Conservation (phyloP, 1,140 invertebrate genomes). For the Lucilia cuprina region DNA sequence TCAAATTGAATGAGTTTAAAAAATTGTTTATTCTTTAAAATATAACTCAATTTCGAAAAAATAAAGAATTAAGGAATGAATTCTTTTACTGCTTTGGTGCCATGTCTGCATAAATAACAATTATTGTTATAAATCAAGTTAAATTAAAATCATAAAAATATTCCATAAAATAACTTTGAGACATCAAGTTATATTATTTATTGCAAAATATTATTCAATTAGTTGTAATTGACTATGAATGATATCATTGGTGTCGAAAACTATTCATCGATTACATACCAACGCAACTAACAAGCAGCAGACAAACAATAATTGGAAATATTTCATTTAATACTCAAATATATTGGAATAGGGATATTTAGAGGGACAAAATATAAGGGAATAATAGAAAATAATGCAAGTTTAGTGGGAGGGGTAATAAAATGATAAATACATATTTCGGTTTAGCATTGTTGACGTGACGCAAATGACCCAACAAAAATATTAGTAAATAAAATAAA, state of each 20-base stretch:
- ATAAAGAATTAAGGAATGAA: no score
- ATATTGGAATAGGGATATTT: background rate
- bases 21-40: no score
- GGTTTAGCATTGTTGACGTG: no score
- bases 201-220: slow-evolving; percentile 30
- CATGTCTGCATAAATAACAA: background rate
- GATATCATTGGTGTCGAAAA: slow-evolving; percentile 29
- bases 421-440: no score
- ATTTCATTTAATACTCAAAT: background rate
- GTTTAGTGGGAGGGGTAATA: no score
- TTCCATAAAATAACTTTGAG: background rate
- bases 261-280: slow-evolving; percentile 22
- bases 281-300: slow-evolving; percentile 9
- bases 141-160: background rate
- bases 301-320: background rate
- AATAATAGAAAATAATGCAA: no score
- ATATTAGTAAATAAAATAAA: no score
- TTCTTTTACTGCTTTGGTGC: no score
- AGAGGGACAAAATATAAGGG: no score
- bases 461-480: no score
- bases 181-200: slow-evolving; percentile 17
- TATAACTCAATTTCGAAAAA: no score
- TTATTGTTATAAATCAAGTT: background rate
- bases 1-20: no score
- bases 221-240: slow-evolving; percentile 30